phyloP scores from a whole-genome alignment of 2,797 vertebrate genomes.

The Crenichthys baileyi region DNA sequence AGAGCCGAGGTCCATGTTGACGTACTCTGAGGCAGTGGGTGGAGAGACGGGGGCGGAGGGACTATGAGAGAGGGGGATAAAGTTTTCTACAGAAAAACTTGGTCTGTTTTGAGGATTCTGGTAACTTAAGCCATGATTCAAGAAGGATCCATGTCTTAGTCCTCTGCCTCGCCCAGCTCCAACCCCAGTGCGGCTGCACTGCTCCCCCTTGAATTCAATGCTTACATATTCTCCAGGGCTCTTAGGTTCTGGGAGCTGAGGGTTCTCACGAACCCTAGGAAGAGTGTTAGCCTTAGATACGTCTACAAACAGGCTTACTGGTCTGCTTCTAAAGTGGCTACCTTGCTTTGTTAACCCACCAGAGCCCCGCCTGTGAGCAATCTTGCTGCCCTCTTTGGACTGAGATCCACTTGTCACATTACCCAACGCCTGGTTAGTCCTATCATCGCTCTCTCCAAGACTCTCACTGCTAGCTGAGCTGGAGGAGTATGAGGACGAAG shows the following conservation, averaged over 20 bases:
- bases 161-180: constrained; percentile 53
- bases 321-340: constrained; percentile 66
- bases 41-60: constrained; percentile 70
- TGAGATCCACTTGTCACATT: constrained; percentile 41
- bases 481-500: constrained; percentile 84
- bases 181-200: constrained; percentile 30
- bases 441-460: constrained; percentile 81
- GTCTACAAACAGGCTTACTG: constrained; percentile 83
- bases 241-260: constrained; percentile 79
- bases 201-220: constrained; percentile 80
- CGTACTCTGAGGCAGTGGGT: constrained; percentile 72
- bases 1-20: constrained; percentile 78
- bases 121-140: constrained; percentile 58
- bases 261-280: constrained; percentile 82
- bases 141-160: constrained; percentile 62
- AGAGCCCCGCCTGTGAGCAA: constrained; percentile 63
- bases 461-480: constrained; percentile 86
- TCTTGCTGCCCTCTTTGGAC: constrained; percentile 64
- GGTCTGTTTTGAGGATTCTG: constrained; percentile 70
- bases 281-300: constrained; percentile 85
- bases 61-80: constrained; percentile 70
- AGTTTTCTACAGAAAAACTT: constrained; percentile 75
- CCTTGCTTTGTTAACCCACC: constrained; percentile 68
- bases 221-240: constrained; percentile 85
- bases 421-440: constrained; percentile 33